Evolutionary conservation across 2,113 vertebrate genomes (phyloP), one percentile per base, ranked within the genome.

Genomic region (Sturnus vulgaris): DNA sequence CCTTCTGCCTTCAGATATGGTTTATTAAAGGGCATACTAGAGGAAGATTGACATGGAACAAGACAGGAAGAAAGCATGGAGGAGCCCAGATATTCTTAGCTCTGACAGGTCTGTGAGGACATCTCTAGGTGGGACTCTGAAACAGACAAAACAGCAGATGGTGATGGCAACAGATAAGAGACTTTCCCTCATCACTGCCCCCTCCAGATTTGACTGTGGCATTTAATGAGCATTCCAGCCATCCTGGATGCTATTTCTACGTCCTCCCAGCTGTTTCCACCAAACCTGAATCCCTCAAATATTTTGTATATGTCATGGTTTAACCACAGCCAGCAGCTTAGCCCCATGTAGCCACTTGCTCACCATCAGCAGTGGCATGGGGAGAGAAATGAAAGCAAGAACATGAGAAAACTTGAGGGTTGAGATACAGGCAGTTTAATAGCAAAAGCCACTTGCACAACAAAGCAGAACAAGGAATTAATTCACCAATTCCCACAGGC

Each of bases 281-380:
- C 25, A 50, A 56, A 81, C 20, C 37, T 44, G 37, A 86, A 72
- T 46, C 17, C 31, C 44, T 57, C 37, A 53, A 35, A 25, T 28
- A 46, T 69, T 78, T 69, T 39, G 42, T 49, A 2, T 27, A 11
- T 37, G 19, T 42, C 1, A 1, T 37, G 31, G 22, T 75, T 91
- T 68, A 56, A 68, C 27, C 9, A 18, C 40, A 86, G 60, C 35
- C 60, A 42, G 47, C 47, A 61, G 23, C 47, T 75, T 61, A 68
- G 47, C 27, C 40, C 15, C 61, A 56, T 40, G 24, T 9, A 61
- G 55, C 22, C 0, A 0, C 23, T 37, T 12, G 7, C n/a, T 60
- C 60, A 37, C 47, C 25, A 22, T 59, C 68, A 55, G 7, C 47
- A 68, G 40, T 7, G 47, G 46, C 30, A 61, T 15, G 8, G 19